Conservation (phyloP, 2,888 invertebrate genomes). For the Leptopterna dolabrata region DNA sequence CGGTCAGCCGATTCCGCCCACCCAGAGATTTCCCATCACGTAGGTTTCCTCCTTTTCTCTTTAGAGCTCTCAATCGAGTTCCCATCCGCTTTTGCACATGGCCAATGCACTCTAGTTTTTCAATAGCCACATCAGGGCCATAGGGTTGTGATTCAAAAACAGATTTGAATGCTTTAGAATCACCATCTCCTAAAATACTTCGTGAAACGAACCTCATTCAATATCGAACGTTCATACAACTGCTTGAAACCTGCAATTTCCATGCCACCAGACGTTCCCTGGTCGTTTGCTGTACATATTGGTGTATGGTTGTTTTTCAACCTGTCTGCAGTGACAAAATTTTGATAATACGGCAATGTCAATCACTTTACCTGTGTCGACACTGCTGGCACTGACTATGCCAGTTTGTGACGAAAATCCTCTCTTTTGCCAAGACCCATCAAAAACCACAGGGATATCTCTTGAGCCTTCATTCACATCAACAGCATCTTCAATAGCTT, state of each 20-base stretch:
- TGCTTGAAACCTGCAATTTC: background rate
- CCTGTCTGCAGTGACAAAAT: no score
- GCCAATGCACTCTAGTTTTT: background rate
- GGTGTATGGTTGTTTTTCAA: background rate
- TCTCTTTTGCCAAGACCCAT: no score
- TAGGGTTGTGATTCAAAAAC: background rate
- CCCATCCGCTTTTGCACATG: no score
- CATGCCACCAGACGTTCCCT: background rate
- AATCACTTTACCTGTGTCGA: no score
- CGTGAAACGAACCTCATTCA: background rate
- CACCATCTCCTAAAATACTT: background rate
- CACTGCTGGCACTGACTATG: no score
- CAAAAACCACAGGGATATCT: background rate
- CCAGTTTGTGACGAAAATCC: no score
- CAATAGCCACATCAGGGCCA: background rate
- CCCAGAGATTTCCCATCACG: background rate
- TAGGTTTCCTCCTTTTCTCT: background rate
- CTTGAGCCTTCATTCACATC: background rate
- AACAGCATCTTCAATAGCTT: background rate
- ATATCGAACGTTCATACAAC: background rate
- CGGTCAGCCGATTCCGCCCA: background rate
- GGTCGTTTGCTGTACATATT: background rate
- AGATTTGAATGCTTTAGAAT: background rate
- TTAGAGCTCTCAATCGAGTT: background rate
- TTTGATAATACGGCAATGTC: no score